Base-by-base conservation (phyloP, 2,888 invertebrate species). In the Nebria brevicollis region DNA sequence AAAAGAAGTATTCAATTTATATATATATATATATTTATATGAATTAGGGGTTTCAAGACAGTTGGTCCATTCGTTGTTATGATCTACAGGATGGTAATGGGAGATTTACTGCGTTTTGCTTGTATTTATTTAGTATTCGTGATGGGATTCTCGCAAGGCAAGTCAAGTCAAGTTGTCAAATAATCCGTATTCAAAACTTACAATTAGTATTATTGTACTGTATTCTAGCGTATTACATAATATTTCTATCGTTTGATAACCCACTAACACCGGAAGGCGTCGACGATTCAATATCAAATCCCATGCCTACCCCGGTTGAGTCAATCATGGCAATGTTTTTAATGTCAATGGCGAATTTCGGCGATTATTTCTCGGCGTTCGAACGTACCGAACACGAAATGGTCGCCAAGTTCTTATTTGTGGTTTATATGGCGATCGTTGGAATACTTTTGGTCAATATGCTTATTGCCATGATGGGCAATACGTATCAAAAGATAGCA, bases 401-500 rank as follows among this genome's bases (percentile, higher is more conserved):
- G 83, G 95, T 96, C 86, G 97, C 96, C 7, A 90, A 95, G 95
- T 90, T 95, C 15, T 91, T 98, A 13, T 99, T 99, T 90, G 95
- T 98, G n/a, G 91, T 98, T 64, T 99, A 97, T 90, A 99, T 99
- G 97, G 96, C 95, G 81, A 95, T 98, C 87, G 99, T 98, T 25
- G 97, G 97, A 0, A 95, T 99, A 82, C 90, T 99, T 54, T 91
- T 99, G 82, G 97, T 99, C 76, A 99, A 99, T 91, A 97, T 99
- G 97, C 91, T 99, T 89, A 99, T 99, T 86, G 98, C 98, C 83
- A 99, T 99, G 98, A 99, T 99, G 99, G 99, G 98, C 0, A 98
- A 98, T 89, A 99, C 99, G 2, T 99, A 99, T 88, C 97, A 98
- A 89, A 97, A 98, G 90, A 98, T 99, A 85, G 97, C 97, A 0